A percentile compares a stretch with the other conserved stretches of the same genome.
phyloP scores from a whole-genome alignment of 2,888 invertebrate species.

The Orthosia cruda region DNA sequence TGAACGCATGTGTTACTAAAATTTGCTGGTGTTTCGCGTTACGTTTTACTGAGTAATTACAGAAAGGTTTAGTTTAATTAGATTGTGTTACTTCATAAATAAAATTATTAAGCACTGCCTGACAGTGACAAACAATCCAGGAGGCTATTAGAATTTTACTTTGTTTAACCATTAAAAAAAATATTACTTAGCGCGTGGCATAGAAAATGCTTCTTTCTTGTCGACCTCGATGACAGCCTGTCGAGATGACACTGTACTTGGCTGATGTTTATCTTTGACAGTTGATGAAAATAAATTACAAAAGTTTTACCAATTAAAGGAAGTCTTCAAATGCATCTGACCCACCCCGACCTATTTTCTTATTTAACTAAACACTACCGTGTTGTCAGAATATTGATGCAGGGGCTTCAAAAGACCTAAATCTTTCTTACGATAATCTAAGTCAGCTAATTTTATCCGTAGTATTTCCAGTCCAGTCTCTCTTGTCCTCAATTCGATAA shows the following conservation, averaged over 20 bases:
- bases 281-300: too few species aligned
- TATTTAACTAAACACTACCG: neutral
- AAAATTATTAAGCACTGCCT: too few species aligned
- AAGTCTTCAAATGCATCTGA: too few species aligned
- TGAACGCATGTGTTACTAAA: neutral
- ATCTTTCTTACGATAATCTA: too few species aligned
- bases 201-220: too few species aligned
- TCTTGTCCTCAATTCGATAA: conserved; percentile 16
- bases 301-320: too few species aligned
- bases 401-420: neutral
- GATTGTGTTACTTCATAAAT: neutral
- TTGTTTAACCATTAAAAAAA: neutral
- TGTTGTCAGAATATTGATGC: neutral
- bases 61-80: neutral
- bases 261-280: too few species aligned
- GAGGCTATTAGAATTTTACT: neutral
- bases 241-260: too few species aligned
- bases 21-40: conserved; percentile 10
- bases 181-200: too few species aligned
- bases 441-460: too few species aligned
- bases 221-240: too few species aligned
- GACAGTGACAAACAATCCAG: neutral
- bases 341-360: too few species aligned
- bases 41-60: neutral
- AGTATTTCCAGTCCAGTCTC: conserved; percentile 7